A percentile compares a stretch with the other conserved stretches of the same genome.
These are phyloP conservation scores for Melanotaenia pygmaea DNA, from an alignment of 2,797 vertebrate genomes.

Conservation along the genomic window DNA sequence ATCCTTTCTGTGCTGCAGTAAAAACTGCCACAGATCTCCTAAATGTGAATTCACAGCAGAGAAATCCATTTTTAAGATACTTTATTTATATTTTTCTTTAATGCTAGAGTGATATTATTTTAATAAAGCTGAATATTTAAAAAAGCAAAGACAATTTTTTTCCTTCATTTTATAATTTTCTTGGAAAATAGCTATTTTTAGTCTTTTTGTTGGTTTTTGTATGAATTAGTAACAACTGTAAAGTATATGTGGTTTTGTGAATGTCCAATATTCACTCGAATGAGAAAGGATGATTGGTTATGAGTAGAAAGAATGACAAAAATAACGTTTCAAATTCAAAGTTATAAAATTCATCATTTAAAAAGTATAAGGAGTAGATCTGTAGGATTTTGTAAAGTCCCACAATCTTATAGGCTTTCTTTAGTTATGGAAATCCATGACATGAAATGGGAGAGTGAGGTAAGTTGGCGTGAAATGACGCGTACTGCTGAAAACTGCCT, in stretches of 20 bases:
- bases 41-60: background rate
- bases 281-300: background rate
- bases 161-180: background rate
- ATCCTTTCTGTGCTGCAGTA: background rate
- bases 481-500: constrained; percentile 41
- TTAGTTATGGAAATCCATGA: background rate
- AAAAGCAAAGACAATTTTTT: background rate
- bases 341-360: background rate
- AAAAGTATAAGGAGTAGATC: too few relatives aligned
- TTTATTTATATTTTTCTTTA: background rate
- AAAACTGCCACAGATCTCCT: background rate
- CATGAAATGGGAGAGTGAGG: background rate
- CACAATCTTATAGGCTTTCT: background rate
- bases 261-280: background rate
- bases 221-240: too few relatives aligned
- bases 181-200: background rate
- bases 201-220: too few relatives aligned
- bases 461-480: background rate
- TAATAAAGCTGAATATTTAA: too few relatives aligned
- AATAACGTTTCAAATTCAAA: too few relatives aligned
- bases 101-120: background rate
- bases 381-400: background rate
- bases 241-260: background rate
- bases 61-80: background rate
- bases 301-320: background rate